Evolutionary conservation across 2,888 invertebrate genomes (phyloP).

Genomic region (Pyrocoelia pectoralis): DNA sequence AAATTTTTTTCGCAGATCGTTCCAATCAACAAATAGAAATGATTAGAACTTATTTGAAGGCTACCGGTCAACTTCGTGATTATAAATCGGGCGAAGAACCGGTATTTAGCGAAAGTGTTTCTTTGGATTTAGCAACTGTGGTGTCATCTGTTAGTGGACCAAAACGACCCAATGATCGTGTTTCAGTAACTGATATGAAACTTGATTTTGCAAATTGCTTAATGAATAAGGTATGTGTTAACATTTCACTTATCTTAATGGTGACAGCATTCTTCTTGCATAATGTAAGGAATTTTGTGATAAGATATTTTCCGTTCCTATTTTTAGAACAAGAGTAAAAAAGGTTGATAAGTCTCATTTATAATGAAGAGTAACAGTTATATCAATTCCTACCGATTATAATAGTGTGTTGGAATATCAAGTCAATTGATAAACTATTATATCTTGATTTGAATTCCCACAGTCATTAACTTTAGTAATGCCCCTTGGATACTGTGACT

Average conservation of each 20-base stretch:
- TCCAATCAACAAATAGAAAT: slow-evolving; percentile 76
- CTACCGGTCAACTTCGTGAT: slow-evolving; percentile 84
- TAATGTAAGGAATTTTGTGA: neutral
- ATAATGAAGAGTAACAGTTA: too few species aligned
- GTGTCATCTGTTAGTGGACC: slow-evolving; percentile 97
- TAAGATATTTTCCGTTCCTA: too few species aligned
- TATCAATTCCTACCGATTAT: too few species aligned
- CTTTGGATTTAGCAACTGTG: slow-evolving; percentile 86
- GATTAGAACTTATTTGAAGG: slow-evolving; percentile 83
- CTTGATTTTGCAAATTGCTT: slow-evolving; percentile 87
- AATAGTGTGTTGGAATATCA: too few species aligned
- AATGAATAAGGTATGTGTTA: slow-evolving; percentile 77
- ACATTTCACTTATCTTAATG: too few species aligned
- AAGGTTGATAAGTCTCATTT: too few species aligned
- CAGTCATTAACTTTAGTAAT: too few species aligned
- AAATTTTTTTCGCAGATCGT: slow-evolving; percentile 75
- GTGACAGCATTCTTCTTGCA: too few species aligned
- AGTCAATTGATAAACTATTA: too few species aligned
- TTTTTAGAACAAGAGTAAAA: too few species aligned
- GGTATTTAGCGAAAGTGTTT: slow-evolving; percentile 82
- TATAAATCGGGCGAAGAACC: slow-evolving; percentile 82
- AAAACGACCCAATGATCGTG: slow-evolving; percentile 95
- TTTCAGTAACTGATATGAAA: slow-evolving; percentile 90
- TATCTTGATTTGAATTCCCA: too few species aligned
- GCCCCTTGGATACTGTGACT: too few species aligned